These are phyloP conservation scores for Malthinus seriepunctatus DNA, from an alignment of 2,888 invertebrate species.

Conservation along the genomic window DNA sequence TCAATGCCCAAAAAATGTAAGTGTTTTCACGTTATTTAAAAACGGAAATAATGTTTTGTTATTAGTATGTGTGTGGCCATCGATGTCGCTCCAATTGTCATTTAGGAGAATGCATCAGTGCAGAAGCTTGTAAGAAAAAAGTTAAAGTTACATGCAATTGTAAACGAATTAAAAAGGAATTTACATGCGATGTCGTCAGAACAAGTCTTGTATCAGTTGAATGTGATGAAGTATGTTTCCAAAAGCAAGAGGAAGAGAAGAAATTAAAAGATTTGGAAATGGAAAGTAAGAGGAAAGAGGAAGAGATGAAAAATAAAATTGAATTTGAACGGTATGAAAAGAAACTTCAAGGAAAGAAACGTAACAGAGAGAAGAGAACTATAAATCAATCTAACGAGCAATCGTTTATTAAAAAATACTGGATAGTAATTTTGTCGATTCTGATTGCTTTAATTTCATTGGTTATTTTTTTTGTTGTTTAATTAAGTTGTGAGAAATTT, in stretches of 20 bases:
- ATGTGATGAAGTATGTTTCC: slow-evolving; percentile 69
- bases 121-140: slow-evolving; percentile 75
- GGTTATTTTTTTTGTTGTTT: slow-evolving; percentile 4
- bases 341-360: slow-evolving; percentile 70
- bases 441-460: slow-evolving; percentile 38
- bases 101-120: slow-evolving; percentile 67
- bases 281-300: slow-evolving; percentile 62
- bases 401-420: slow-evolving; percentile 54
- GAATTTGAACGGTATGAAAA: slow-evolving; percentile 79
- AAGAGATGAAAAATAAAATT: slow-evolving; percentile 69
- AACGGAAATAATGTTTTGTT: slow-evolving; percentile 19
- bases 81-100: slow-evolving; percentile 77
- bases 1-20: slow-evolving; percentile 82
- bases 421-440: slow-evolving; percentile 53
- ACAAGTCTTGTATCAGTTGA: slow-evolving; percentile 56
- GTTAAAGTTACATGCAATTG: slow-evolving; percentile 79
- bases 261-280: slow-evolving; percentile 60
- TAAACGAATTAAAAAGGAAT: slow-evolving; percentile 74
- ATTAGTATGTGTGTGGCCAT: slow-evolving; percentile 82
- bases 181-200: slow-evolving; percentile 66
- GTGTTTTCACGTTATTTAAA: slow-evolving; percentile 35
- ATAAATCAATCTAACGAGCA: slow-evolving; percentile 46
- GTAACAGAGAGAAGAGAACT: slow-evolving; percentile 55
- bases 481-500: background rate
- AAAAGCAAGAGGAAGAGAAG: slow-evolving; percentile 60